These are phyloP conservation scores for Alectura lathami DNA, from an alignment of 2,113 vertebrate species.

Conservation along the genomic window DNA sequence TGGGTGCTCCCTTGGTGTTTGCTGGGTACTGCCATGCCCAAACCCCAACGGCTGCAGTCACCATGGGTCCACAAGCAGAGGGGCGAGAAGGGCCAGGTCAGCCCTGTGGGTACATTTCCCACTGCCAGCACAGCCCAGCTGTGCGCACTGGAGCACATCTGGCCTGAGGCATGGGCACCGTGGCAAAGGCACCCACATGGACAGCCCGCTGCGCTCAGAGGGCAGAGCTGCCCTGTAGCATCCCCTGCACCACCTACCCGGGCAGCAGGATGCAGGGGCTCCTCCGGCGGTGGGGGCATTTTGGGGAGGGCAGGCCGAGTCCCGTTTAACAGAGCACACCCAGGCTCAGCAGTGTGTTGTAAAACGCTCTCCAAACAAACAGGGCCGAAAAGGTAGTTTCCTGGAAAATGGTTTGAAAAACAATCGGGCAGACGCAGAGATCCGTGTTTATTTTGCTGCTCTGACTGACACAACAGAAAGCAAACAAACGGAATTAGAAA, in stretches of 20 bases:
- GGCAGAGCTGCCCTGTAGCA: accelerated
- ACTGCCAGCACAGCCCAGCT: background rate
- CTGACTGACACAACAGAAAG: slow-evolving; percentile 61
- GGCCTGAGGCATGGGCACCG: accelerated
- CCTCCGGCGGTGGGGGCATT: background rate
- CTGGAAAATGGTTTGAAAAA: slow-evolving; percentile 47
- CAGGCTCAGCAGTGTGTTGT: background rate
- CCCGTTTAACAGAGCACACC: background rate
- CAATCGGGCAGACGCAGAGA: slow-evolving; percentile 37
- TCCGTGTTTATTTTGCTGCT: slow-evolving; percentile 56
- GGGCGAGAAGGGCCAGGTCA: background rate
- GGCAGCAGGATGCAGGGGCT: background rate
- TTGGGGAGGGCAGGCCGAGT: accelerated
- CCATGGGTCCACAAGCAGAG: background rate
- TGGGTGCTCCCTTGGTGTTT: background rate
- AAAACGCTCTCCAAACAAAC: slow-evolving; percentile 51
- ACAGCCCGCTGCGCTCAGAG: accelerated
- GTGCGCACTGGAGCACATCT: background rate
- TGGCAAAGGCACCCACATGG: accelerated
- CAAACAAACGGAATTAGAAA: slow-evolving; percentile 41
- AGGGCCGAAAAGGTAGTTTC: slow-evolving; percentile 46
- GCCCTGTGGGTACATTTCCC: accelerated
- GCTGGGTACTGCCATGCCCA: background rate
- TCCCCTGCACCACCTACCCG: background rate
- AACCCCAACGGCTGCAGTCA: background rate